Conservation (phyloP, 2,888 invertebrate species). For the Plagiodera versicolora region DNA sequence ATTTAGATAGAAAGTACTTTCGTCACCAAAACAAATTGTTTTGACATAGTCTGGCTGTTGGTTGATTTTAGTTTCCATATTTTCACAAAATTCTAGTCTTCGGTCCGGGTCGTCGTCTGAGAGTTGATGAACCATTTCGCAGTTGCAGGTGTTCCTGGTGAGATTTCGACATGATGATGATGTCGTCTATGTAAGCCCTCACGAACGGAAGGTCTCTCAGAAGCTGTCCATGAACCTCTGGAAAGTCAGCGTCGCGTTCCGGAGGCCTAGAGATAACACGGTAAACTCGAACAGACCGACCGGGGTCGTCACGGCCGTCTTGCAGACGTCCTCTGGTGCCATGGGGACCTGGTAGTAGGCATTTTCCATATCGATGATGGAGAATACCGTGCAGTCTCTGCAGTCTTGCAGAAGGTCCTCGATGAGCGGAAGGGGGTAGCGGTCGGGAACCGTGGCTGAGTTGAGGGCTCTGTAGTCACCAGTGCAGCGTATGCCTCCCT, state of each 20-base stretch:
- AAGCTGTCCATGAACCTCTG: conserved; percentile 47
- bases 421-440: conserved; percentile 42
- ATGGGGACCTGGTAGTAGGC: conserved; percentile 49
- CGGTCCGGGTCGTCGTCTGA: too few species aligned
- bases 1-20: too few species aligned
- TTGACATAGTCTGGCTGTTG: too few species aligned
- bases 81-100: too few species aligned
- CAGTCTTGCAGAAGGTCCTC: conserved; percentile 38
- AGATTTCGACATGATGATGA: background rate
- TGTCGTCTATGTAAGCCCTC: conserved; percentile 45
- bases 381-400: conserved; percentile 34
- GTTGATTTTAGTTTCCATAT: too few species aligned
- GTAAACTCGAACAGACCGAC: background rate
- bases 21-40: too few species aligned
- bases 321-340: conserved; percentile 40
- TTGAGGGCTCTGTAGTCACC: conserved; percentile 50
- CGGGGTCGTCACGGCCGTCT: conserved; percentile 46
- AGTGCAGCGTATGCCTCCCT: conserved; percentile 43
- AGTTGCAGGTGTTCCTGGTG: conserved; percentile 33
- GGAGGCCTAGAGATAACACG: conserved; percentile 43
- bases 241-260: conserved; percentile 51
- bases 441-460: conserved; percentile 20
- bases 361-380: conserved; percentile 41
- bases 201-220: conserved; percentile 40
- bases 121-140: too few species aligned